Base-by-base conservation (phyloP, 2,797 vertebrate species). In the Tragopan temminckii region DNA sequence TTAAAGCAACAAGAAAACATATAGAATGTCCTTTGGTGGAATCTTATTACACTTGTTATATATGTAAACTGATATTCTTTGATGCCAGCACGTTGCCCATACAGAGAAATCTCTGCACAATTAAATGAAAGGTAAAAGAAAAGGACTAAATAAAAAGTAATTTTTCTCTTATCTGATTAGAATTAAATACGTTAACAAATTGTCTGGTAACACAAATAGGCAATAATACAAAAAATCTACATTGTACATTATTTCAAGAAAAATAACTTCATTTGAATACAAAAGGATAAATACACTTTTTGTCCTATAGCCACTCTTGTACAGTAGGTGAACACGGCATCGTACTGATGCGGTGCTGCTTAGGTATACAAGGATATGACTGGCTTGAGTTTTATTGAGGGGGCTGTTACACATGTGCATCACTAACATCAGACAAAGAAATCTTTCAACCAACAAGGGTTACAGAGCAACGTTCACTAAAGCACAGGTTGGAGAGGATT, bases 1-100 rank as follows among this genome's bases (percentile, higher is more conserved):
- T 98, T 99, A 99, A 99, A 99, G 99, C 99, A 99, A 99, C 99
- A 98, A 99, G 98, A 99, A 99, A 99, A 99, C 99, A 99, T 98
- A 98, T 98, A 99, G 98, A 98, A 99, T 99, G 98, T 99, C 99
- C 99, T 99, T 99, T 99, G 99, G 99, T 99, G 99, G 98, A 98
- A 99, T 99, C 98, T 98, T 98, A 98, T 98, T 99, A 99, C 98
- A 99, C 98, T 98, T 97, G 98, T 98, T 99, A 98, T 98, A 98
- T 99, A 99, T 99, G 99, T 99, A 99, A 99, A 99, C 99, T 98
- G 98, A 99, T 98, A 99, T 99, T 99, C 99, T 99, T 98, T 99
- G 98, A 99, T 99, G 99, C 98, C 99, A 99, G 99, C 99, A 99
- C 98, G 97, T 98, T 99, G 98, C 98, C 98, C 98, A 98, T 98